Evolutionary conservation across 2,113 vertebrate genomes (phyloP).

Genomic region (Pachyramphus minor): DNA sequence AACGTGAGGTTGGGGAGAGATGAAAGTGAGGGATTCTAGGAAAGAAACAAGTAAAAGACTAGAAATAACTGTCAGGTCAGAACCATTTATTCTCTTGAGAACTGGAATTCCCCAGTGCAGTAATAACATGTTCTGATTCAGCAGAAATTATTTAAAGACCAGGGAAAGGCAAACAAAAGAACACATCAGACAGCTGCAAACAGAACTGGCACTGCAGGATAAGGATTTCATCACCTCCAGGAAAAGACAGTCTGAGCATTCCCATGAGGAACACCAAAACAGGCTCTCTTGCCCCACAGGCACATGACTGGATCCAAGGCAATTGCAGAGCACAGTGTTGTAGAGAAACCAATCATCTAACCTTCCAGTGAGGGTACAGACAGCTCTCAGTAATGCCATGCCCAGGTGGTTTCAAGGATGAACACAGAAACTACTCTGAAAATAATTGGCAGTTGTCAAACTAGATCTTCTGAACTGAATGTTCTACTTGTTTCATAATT

Average conservation of each 20-base stretch:
- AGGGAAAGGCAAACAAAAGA: neutral
- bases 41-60: neutral
- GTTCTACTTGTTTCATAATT: neutral
- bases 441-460: neutral
- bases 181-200: neutral
- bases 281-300: neutral
- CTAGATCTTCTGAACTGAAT: neutral
- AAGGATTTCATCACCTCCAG: constrained; percentile 9
- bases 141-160: neutral
- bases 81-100: neutral
- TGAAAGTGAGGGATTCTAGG: neutral
- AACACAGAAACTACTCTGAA: neutral
- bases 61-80: neutral
- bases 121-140: neutral
- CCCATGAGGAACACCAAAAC: neutral
- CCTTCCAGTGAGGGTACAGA: neutral
- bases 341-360: neutral
- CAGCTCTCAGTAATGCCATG: neutral
- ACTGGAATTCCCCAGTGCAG: neutral
- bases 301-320: neutral
- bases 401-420: neutral
- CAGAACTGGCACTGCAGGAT: neutral
- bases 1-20: neutral
- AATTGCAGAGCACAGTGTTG: neutral
- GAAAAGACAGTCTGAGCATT: neutral